Percentiles rank a stretch among this genome's conserved stretches.
Conservation (phyloP, 2,888 invertebrate genomes). For the Gymnosoma rotundatum region DNA sequence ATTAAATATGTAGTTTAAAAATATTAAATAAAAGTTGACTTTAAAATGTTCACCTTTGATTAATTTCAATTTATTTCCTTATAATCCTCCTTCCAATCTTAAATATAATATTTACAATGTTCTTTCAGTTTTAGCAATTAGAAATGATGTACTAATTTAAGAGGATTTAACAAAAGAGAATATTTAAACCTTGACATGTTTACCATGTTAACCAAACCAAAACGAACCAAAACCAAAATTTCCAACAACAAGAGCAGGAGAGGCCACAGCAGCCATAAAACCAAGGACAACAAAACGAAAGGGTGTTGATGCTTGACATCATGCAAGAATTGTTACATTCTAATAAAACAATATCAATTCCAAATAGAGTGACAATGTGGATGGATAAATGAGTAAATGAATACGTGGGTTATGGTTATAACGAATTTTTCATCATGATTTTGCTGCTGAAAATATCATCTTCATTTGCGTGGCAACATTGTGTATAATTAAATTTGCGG, state of each 20-base stretch:
- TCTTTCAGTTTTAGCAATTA: constrained; percentile 53
- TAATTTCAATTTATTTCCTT: background rate
- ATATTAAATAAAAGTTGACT: no score
- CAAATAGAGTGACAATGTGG: constrained; percentile 29
- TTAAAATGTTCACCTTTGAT: no score
- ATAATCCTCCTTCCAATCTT: background rate
- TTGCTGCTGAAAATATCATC: constrained; percentile 63
- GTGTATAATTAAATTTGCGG: constrained; percentile 78
- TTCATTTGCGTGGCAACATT: constrained; percentile 73
- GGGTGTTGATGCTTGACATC: constrained; percentile 71
- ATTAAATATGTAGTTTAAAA: no score
- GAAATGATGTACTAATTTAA: constrained; percentile 62
- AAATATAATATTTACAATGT: constrained; percentile 1
- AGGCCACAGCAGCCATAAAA: background rate
- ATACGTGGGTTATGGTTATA: constrained; percentile 49
- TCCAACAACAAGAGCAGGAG: background rate
- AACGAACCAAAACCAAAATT: constrained; percentile 32
- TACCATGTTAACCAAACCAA: constrained; percentile 64
- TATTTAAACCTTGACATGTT: constrained; percentile 70
- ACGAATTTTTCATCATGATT: constrained; percentile 46
- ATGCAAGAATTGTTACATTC: constrained; percentile 64
- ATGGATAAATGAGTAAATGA: background rate
- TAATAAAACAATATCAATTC: constrained; percentile 61
- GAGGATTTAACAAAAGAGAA: constrained; percentile 57
- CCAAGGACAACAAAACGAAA: constrained; percentile 45